A percentile compares a stretch with the other conserved stretches of the same genome.
Conservation (phyloP, 2,797 vertebrate species). For the Zenarchopterus dispar region DNA sequence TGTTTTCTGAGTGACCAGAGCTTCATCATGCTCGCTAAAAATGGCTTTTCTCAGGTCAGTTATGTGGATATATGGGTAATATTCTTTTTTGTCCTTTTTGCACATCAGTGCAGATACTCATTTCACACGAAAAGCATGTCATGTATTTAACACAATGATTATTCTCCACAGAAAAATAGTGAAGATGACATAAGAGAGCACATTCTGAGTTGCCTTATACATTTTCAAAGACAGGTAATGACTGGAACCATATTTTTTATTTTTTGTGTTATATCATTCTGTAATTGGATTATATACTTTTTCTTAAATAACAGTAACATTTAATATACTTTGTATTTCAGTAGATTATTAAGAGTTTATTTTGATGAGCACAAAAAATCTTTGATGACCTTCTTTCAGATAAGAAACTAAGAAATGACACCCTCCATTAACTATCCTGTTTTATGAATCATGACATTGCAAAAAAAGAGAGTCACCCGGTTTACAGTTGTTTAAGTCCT, state of each 20-base stretch:
- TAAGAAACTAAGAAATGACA: too few relatives aligned
- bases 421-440: too few relatives aligned
- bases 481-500: too few relatives aligned
- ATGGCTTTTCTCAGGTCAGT: constrained; percentile 87
- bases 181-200: constrained; percentile 90
- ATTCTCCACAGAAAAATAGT: constrained; percentile 86
- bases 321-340: too few relatives aligned
- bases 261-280: neutral
- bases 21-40: constrained; percentile 88
- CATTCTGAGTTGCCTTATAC: constrained; percentile 80
- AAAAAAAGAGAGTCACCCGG: too few relatives aligned
- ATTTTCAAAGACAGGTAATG: constrained; percentile 86
- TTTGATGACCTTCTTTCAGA: too few relatives aligned
- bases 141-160: constrained; percentile 15
- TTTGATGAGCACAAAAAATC: too few relatives aligned
- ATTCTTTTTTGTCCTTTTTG: neutral
- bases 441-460: too few relatives aligned
- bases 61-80: constrained; percentile 9
- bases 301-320: neutral
- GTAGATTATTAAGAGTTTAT: too few relatives aligned
- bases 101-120: neutral
- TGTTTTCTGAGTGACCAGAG: constrained; percentile 89
- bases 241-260: neutral
- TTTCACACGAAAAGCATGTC: neutral
- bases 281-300: neutral